phyloP scores from a whole-genome alignment of 2,888 invertebrate genomes.

The Archips xylosteana region DNA sequence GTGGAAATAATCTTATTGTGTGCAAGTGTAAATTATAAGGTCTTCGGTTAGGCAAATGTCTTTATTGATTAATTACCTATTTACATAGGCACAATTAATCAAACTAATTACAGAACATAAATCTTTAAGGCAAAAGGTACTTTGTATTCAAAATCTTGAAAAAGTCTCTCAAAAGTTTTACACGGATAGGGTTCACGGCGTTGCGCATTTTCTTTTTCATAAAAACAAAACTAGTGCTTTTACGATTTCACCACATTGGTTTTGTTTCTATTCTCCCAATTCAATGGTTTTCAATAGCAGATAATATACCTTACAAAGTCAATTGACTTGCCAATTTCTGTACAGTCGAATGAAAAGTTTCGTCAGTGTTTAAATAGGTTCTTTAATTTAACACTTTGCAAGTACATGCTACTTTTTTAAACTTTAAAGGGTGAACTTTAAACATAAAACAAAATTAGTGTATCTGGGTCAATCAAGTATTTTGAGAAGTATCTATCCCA shows the following conservation, averaged over 20 bases:
- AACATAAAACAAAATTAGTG: no score
- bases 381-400: no score
- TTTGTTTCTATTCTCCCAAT: not conserved
- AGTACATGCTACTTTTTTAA: no score
- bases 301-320: constrained; percentile 7
- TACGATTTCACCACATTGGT: not conserved
- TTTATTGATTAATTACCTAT: no score
- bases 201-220: not conserved
- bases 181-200: not conserved
- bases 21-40: no score
- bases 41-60: no score
- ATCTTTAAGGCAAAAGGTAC: not conserved
- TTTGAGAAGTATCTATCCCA: no score
- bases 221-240: not conserved
- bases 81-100: not conserved
- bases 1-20: no score
- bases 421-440: no score
- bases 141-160: not conserved
- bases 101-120: not conserved
- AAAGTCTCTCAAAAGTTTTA: not conserved
- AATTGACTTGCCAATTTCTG: constrained; percentile 15
- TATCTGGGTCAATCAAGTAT: no score
- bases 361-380: no score
- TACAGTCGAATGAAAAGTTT: no score
- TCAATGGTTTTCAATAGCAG: not conserved